Base-by-base conservation (phyloP, 1,140 invertebrate species). In the Hestina assimilis region DNA sequence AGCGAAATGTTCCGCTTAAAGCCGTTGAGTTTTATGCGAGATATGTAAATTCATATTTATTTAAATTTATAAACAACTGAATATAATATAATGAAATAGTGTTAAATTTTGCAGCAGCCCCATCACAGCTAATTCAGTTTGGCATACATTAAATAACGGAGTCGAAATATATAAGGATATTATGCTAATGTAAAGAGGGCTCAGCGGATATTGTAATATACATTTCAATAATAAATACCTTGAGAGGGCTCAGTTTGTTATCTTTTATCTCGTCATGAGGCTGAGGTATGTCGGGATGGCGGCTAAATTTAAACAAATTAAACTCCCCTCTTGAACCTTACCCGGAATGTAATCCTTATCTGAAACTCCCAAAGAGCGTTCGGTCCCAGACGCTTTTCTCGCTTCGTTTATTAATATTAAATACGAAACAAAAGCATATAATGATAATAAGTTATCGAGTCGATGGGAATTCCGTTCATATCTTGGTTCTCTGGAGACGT, bases 391-490 rank as follows among this genome's bases (percentile, higher is more conserved):
- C 28, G 6, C 21, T 14, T 15, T 29, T 45, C 9, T 28, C n/a
- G 28, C 42, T 45, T 12, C 12, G 20, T 45, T 45, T 26, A 45
- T 45, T 17, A 28, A 45, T 45, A 29, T 45, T 29, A 46, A 20
- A 19, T 17, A 15, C 1, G 11, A 28, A 46, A 46, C 23, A 28
- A 29, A 17, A 9, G 42, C 5, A n/a, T n/a, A n/a, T 9, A 11
- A 29, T 2, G 2, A 31, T 12, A 31, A 31, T 3, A 31, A 31
- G 29, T 14, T 11, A 4, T 4, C n/a, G 5, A n/a, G 12, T 31
- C 24, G 24, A n/a, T 3, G n/a, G n/a, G 24, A 28, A 28, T 8
- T 28, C 24, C 24, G 8, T n/a, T 28, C 24, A 28, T n/a, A 9
- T n/a, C 6, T 7, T n/a, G 24, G 4, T 28, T n/a, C 24, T 2